Base-by-base conservation (phyloP, 2,797 vertebrate species). In the Streptopelia turtur region DNA sequence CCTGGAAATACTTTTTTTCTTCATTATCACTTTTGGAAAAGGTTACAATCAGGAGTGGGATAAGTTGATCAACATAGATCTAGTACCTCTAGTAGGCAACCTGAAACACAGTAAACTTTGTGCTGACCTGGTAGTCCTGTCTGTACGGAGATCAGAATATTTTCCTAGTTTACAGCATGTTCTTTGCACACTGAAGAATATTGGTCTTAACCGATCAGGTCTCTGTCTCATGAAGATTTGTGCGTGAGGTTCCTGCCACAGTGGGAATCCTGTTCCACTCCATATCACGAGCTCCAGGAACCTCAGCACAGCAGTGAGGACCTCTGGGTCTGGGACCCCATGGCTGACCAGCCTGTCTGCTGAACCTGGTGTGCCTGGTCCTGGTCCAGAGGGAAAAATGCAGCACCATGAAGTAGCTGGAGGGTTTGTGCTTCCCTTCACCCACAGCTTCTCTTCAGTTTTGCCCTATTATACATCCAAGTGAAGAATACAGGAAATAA, bases 191-290 rank as follows among this genome's bases (percentile, higher is more conserved):
- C 16, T 37, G 37, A 50, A 61, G 69, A 55, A 13, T 28, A 25
- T 27, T 0, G 0, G 6, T 71, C 41, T 89, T 45, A 21, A 43
- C 22, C 0, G 0, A 31, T 57, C n/a, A 50, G 11, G 50, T 57
- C 31, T 64, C 28, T 1, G 0, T 17, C 25, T 71, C 35, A 10
- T 10, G 18, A 16, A 30, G 53, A 60, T 83, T 17, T 1, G 0
- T 35, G 16, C 13, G 11, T 65, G 47, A 90, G n/a, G 45, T 77
- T 94, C 30, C 41, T 91, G 20, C 9, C 24, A 31, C 39, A 52
- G 43, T 28, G 35, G 30, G 24, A 87, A 7, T 9, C 8, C 6
- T 55, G 20, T 76, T 31, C 11, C 2, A 4, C 15, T 84, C 20
- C 49, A 4, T 1, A 0, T 27, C 49, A 45, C 0, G 0, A 63